Evolutionary conservation across 1,140 invertebrate genomes (phyloP).

Genomic region (Leptonema lineaticorne): DNA sequence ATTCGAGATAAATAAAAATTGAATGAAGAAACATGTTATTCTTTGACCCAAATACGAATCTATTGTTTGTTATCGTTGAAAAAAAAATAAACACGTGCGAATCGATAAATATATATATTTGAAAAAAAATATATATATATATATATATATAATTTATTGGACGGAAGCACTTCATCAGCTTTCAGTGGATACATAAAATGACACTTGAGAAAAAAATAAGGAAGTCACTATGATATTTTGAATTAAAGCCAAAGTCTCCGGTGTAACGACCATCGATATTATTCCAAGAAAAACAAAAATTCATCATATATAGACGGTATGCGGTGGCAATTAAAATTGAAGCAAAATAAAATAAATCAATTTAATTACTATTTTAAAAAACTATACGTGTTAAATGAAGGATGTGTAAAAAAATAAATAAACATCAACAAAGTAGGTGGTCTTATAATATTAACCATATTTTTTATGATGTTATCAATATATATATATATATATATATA

Average conservation of each 20-base stretch:
- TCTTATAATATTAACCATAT: too few relatives aligned
- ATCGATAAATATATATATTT: too few relatives aligned
- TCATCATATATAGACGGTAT: background rate
- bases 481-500: too few relatives aligned
- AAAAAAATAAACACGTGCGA: too few relatives aligned
- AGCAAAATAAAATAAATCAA: background rate
- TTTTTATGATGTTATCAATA: too few relatives aligned
- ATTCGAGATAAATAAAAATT: background rate
- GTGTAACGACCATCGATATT: background rate
- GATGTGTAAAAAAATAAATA: too few relatives aligned
- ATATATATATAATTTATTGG: too few relatives aligned
- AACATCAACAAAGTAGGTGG: too few relatives aligned
- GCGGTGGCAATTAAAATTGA: background rate
- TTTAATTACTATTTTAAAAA: too few relatives aligned
- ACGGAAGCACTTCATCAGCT: background rate
- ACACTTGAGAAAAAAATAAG: constrained; percentile 10
- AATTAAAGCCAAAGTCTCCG: constrained; percentile 2
- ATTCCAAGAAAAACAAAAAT: constrained; percentile 9
- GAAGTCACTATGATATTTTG: background rate
- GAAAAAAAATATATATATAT: too few relatives aligned
- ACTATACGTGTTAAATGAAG: too few relatives aligned
- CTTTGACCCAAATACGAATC: background rate
- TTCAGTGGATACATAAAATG: background rate
- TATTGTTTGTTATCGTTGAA: background rate
- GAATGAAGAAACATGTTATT: background rate